Evolutionary conservation across 2,888 invertebrate genomes (phyloP), one percentile per base, ranked within the genome.

Genomic region (Cylloceria caligata): DNA sequence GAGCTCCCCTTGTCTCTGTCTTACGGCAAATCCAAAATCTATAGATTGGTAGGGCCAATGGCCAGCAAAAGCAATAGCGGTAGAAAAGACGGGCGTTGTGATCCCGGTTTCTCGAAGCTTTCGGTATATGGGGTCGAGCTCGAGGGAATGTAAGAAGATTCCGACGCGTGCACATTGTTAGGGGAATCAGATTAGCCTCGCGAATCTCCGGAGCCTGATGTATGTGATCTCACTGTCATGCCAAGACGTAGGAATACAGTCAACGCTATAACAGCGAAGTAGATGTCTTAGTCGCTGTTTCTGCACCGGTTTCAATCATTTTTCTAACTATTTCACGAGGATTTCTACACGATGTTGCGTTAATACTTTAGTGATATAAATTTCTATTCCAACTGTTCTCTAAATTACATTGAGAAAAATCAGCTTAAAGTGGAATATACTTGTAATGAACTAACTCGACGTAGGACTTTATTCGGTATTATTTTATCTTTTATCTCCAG

Each of bases 111-210:
- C 68, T 24, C 52, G 30, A 76, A 76, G 76, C 76, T 68, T 68
- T 64, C 42, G 55, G 64, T 77, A 47, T 72, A 57, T 74, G 71
- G 68, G 72, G 73, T 36, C 52, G 65, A 81, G 45, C 75, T 68
- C 73, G 77, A 86, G 87, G 87, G 88, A 86, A 88, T 89, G 90
- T 92, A 92, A 92, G 92, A 92, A 92, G 92, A 92, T 92, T 92
- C 92, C 92, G 89, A 90, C 91, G 92, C 92, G 92, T 92, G 92
- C 92, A 91, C 92, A 92, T 92, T 92, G 92, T 92, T 92, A 92
- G 90, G 91, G 91, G 92, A 91, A 92, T 92, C 91, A 92, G 92
- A 92, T 92, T 92, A 92, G 90, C 89, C 88, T 86, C 74, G 78
- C 69, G 80, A 67, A 82, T 79, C 76, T 80, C 75, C 86, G 85